Evolutionary conservation across 2,113 vertebrate genomes (phyloP).

Genomic region (Oreochromis spilurus): DNA sequence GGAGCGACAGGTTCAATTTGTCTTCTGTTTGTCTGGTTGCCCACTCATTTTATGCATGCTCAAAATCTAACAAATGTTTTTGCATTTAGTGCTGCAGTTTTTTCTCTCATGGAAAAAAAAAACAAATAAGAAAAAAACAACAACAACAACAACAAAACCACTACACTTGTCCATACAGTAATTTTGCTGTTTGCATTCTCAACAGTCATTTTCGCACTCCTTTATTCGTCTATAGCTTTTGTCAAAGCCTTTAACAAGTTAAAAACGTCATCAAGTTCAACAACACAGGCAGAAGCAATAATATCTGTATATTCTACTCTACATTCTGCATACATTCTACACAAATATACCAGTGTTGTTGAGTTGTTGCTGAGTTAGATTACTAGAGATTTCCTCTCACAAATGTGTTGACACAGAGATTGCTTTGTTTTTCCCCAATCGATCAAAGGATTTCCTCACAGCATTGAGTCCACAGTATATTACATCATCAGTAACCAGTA

Average conservation of each 20-base stretch:
- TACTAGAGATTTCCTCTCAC: neutral
- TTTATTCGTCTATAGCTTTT: constrained; percentile 73
- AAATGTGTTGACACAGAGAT: neutral
- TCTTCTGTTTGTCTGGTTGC: neutral
- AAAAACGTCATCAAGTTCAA: constrained; percentile 56
- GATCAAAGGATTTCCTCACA: neutral
- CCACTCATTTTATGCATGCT: neutral
- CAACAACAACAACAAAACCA: neutral
- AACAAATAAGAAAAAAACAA: neutral
- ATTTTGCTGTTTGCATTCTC: neutral
- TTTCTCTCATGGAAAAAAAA: neutral
- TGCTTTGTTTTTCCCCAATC: neutral
- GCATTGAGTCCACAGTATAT: neutral
- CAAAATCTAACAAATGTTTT: neutral
- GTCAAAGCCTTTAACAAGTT: constrained; percentile 84
- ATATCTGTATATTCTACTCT: neutral
- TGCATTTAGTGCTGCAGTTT: neutral
- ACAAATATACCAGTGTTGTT: constrained; percentile 44
- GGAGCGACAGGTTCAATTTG: constrained; percentile 28
- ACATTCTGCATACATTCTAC: constrained; percentile 49
- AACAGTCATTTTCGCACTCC: neutral
- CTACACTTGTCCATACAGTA: neutral
- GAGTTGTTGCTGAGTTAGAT: constrained; percentile 6
- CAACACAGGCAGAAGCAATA: constrained; percentile 57
- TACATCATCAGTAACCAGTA: neutral